Evolutionary conservation across 2,888 invertebrate species (phyloP), one percentile per base, ranked within the genome.

Genomic region (Itoplectis maculator): DNA sequence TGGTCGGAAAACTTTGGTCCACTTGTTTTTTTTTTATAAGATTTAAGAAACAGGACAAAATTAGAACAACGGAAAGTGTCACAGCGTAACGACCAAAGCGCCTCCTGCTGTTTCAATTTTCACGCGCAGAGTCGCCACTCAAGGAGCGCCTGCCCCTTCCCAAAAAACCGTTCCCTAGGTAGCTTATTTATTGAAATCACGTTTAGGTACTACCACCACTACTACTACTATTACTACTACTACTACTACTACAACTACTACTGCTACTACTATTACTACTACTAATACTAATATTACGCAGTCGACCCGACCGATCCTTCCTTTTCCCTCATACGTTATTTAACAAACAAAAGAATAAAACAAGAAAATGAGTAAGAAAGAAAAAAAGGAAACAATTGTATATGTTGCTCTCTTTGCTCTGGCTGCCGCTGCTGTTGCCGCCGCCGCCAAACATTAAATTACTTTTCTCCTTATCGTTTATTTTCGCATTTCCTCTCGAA

Each of bases 141-240:
- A 86, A 88, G 89, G 89, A 90, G 90, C 89, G 88, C 87, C 88
- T 85, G 86, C 80, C 87, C 87, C 84, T 86, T 82, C 79, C 84
- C 82, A 59, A 69, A 77, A 75, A 69, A 87, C 86, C 89, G 89
- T 88, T 90, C 90, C 91, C 86, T 91, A 91, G 91, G 88, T 92
- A 92, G 91, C 89, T 92, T 92, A 92, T 92, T 92, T 92, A 92
- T 92, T 91, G 89, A 91, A 91, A 90, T 90, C 90, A 89, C 86
- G 86, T 89, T 90, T 90, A 91, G 90, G 79, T 83, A 82, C 82
- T 90, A 88, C 80, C 37, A 61, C 37, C n/a, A n/a, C n/a, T 45
- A 45, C 2, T 45, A 45, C 4, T 45, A 45, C 11, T 45, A 45
- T 2, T 45, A 45, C 45, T 11, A 45, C 40, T 40, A 40, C 40